phyloP scores from a whole-genome alignment of 2,888 invertebrate genomes.

The Cyrtodaria siliqua region DNA sequence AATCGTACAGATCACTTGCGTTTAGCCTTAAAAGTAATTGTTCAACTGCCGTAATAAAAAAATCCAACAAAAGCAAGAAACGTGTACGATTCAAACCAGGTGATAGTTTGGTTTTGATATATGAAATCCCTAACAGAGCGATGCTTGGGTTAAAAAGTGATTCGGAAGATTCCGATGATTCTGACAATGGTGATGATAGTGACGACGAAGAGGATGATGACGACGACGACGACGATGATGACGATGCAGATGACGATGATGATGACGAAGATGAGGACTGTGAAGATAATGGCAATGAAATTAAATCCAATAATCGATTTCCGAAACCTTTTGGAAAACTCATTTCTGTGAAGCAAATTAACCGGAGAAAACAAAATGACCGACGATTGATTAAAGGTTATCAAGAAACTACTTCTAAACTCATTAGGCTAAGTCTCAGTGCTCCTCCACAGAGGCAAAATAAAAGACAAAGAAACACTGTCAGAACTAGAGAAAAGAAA shows the following conservation, averaged over 20 bases:
- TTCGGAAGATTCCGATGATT: constrained; percentile 53
- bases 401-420: constrained; percentile 7
- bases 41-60: constrained; percentile 48
- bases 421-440: background rate
- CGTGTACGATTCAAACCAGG: constrained; percentile 59
- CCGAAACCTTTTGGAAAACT: constrained; percentile 45
- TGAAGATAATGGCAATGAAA: constrained; percentile 11
- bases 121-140: constrained; percentile 58
- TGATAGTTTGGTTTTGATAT: constrained; percentile 57
- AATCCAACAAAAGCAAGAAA: constrained; percentile 55
- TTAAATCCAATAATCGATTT: constrained; percentile 6
- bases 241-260: constrained; percentile 30
- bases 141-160: constrained; percentile 62
- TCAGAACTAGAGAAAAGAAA: constrained; percentile 32
- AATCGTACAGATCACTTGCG: constrained; percentile 35
- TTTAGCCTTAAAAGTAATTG: constrained; percentile 42
- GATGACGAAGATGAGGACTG: constrained; percentile 23
- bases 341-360: constrained; percentile 50
- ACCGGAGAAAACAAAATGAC: constrained; percentile 19
- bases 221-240: constrained; percentile 31
- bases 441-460: constrained; percentile 9
- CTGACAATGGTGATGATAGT: constrained; percentile 41
- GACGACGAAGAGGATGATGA: constrained; percentile 42
- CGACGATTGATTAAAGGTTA: constrained; percentile 3
- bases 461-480: background rate